These are phyloP conservation scores for Halisarca cf. caerulea DNA, from an alignment of 37 sponge, comb jelly and placozoan species.

Conservation along the genomic window DNA sequence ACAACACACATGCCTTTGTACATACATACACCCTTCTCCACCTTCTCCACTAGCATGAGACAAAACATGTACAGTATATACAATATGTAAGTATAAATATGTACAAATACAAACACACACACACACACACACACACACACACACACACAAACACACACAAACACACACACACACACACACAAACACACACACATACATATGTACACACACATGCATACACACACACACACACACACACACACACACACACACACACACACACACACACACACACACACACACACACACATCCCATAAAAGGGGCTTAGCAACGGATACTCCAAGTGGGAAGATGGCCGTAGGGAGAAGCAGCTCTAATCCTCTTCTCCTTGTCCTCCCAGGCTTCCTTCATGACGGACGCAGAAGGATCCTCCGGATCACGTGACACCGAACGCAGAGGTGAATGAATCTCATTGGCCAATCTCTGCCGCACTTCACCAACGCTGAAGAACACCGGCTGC, in stretches of 20 bases:
- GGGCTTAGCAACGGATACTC: slow-evolving; percentile 68
- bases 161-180: not conserved
- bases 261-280: not conserved
- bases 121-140: not conserved
- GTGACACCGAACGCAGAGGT: slow-evolving; percentile 49
- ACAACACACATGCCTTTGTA: no score
- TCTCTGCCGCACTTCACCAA: slow-evolving; percentile 72
- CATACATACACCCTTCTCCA: no score
- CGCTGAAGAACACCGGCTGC: slow-evolving; percentile 58
- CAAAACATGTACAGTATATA: no score
- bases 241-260: not conserved
- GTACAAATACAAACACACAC: not conserved
- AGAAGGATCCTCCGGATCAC: slow-evolving; percentile 88
- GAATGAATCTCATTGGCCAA: slow-evolving; percentile 34
- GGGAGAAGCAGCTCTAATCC: slow-evolving; percentile 80
- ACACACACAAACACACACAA: not conserved
- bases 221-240: not conserved
- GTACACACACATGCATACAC: not conserved
- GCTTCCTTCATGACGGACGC: slow-evolving; percentile 91
- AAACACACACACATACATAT: no score
- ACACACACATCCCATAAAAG: not conserved
- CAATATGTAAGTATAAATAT: no score
- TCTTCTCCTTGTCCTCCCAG: slow-evolving; percentile 80
- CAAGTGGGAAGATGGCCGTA: slow-evolving; percentile 94
- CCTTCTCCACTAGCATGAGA: no score